Percentiles rank a stretch among this genome's conserved stretches.
These are phyloP conservation scores for Peucedramus taeniatus DNA, from an alignment of 2,113 vertebrate genomes.

Conservation along the genomic window DNA sequence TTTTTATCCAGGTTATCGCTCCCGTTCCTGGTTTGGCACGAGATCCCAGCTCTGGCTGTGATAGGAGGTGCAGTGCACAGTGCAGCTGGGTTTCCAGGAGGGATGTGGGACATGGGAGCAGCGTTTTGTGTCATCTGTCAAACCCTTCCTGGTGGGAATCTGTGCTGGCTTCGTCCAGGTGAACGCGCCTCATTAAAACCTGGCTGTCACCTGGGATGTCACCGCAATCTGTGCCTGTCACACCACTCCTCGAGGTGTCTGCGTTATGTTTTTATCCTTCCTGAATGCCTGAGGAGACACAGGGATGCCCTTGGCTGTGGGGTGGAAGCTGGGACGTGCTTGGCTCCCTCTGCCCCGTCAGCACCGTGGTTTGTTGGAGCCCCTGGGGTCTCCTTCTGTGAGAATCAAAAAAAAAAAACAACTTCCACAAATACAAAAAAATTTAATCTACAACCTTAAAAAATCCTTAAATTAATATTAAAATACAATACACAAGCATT, in stretches of 20 bases:
- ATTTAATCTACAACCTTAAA: too few species aligned
- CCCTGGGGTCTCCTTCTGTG: neutral
- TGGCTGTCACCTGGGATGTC: neutral
- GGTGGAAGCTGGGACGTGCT: accelerated
- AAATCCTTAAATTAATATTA: too few species aligned
- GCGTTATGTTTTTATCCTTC: neutral
- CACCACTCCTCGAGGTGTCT: neutral
- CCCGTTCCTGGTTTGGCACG: accelerated
- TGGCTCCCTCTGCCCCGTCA: neutral
- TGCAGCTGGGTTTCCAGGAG: neutral
- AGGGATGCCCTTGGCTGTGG: accelerated
- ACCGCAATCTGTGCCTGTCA: accelerated
- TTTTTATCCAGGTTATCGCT: accelerated
- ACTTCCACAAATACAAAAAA: too few species aligned
- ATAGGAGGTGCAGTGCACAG: neutral
- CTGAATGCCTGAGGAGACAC: neutral
- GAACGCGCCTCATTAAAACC: accelerated
- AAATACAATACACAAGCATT: too few species aligned
- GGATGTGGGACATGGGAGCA: neutral
- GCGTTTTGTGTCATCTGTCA: neutral
- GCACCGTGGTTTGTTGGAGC: neutral
- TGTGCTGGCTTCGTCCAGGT: accelerated
- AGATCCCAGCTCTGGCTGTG: neutral
- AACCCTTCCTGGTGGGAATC: neutral
- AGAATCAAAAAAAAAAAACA: too few species aligned